Conservation (phyloP, 2,113 vertebrate species). For the Rhineura floridana region DNA sequence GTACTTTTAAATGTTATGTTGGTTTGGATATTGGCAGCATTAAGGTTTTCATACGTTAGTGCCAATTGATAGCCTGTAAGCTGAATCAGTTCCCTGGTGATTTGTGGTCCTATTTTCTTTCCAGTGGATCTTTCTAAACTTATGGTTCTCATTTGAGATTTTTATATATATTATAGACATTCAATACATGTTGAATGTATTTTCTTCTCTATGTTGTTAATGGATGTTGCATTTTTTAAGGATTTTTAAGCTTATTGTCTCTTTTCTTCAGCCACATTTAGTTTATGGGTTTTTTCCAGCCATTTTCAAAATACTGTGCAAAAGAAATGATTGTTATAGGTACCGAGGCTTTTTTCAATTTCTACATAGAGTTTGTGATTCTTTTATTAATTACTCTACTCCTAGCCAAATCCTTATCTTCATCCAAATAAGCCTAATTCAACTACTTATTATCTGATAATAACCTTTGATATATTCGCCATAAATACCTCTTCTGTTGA, state of each 20-base stretch:
- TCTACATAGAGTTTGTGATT: not conserved
- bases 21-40: slow-evolving; percentile 54
- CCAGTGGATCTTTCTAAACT: slow-evolving; percentile 31
- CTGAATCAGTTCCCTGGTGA: slow-evolving; percentile 29
- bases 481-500: not conserved
- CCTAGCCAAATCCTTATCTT: slow-evolving; percentile 29
- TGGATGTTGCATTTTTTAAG: slow-evolving; percentile 41
- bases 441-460: not conserved
- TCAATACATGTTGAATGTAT: slow-evolving; percentile 46
- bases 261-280: slow-evolving; percentile 42
- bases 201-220: slow-evolving; percentile 33
- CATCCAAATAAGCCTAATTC: not conserved
- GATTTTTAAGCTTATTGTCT: not conserved
- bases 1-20: slow-evolving; percentile 55
- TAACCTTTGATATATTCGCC: not conserved
- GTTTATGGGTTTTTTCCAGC: slow-evolving; percentile 15
- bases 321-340: slow-evolving; percentile 1
- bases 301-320: slow-evolving; percentile 26
- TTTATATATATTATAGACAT: slow-evolving; percentile 43
- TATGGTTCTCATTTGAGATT: slow-evolving; percentile 61
- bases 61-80: slow-evolving; percentile 50
- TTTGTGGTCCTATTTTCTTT: slow-evolving; percentile 22
- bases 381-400: not conserved
- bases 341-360: slow-evolving; percentile 13
- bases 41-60: slow-evolving; percentile 40